A percentile compares a stretch with the other conserved stretches of the same genome.
Evolutionary conservation across 1,140 invertebrate species (phyloP).

Genomic region (Hypothenemus hampei): DNA sequence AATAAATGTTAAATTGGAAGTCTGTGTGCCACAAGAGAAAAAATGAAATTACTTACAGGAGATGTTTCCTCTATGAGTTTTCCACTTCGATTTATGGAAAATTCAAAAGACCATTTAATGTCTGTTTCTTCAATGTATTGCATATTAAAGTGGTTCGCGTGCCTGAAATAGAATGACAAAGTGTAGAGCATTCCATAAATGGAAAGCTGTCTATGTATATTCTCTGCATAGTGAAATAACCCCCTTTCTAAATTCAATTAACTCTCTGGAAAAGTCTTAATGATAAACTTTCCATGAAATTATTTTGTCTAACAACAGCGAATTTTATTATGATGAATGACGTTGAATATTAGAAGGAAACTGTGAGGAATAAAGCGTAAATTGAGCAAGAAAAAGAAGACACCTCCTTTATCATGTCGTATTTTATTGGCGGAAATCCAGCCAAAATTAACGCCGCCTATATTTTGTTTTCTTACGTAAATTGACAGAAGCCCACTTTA

Average conservation of each 20-base stretch:
- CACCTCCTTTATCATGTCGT: conserved; percentile 18
- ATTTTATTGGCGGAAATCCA: conserved; percentile 19
- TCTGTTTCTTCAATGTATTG: conserved; percentile 60
- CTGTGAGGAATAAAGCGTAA: conserved; percentile 14
- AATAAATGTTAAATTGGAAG: too few relatives aligned
- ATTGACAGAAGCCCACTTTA: too few relatives aligned
- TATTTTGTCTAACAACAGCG: too few relatives aligned
- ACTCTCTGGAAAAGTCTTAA: too few relatives aligned
- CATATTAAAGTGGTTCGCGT: conserved; percentile 38
- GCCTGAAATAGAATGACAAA: conserved; percentile 18
- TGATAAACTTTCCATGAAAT: too few relatives aligned
- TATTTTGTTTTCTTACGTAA: too few relatives aligned
- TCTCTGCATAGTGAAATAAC: too few relatives aligned
- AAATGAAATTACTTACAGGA: too few relatives aligned
- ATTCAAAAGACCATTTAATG: conserved; percentile 55
- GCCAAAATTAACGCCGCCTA: conserved; percentile 12
- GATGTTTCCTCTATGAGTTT: background rate
- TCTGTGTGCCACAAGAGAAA: too few relatives aligned
- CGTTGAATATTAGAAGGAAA: conserved; percentile 18
- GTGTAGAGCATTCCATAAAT: too few relatives aligned
- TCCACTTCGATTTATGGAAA: conserved; percentile 24
- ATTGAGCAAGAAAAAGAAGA: conserved; percentile 15
- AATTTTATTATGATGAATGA: conserved; percentile 23
- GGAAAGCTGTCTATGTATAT: too few relatives aligned
- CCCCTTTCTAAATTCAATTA: too few relatives aligned